These are phyloP conservation scores for Bombus superbus DNA, from an alignment of 1,140 invertebrate genomes.

Conservation along the genomic window DNA sequence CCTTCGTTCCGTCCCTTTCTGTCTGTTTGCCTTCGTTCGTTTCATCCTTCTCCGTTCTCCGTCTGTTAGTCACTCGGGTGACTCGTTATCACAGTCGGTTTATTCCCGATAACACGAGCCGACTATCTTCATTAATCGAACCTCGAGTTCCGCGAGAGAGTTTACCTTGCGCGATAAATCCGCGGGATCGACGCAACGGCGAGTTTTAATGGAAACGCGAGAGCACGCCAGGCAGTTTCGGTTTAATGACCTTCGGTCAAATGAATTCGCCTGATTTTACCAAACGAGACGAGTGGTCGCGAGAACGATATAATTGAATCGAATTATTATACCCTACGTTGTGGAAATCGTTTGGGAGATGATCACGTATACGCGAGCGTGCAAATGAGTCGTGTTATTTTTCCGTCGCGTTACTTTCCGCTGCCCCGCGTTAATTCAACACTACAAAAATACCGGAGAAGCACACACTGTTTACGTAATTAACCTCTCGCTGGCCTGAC, in stretches of 20 bases:
- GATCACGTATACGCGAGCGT: background rate
- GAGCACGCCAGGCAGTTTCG: constrained; percentile 28
- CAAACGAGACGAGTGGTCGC: background rate
- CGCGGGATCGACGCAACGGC: constrained; percentile 19
- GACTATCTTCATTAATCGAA: constrained; percentile 40
- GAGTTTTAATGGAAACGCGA: constrained; percentile 44
- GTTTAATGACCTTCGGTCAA: constrained; percentile 42
- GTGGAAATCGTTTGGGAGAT: background rate
- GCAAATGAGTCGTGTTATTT: constrained; percentile 38
- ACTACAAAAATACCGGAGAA: constrained; percentile 39
- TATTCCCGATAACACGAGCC: background rate
- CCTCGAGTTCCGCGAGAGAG: constrained; percentile 9
- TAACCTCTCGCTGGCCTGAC: constrained; percentile 20
- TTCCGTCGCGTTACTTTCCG: constrained; percentile 24
- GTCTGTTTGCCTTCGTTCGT: background rate
- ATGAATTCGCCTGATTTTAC: constrained; percentile 45
- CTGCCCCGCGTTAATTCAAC: constrained; percentile 14
- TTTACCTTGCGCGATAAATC: constrained; percentile 45
- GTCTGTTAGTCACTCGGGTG: background rate
- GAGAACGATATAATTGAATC: constrained; percentile 43
- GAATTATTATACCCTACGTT: constrained; percentile 26
- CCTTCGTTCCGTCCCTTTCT: too few species aligned
- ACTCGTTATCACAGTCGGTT: constrained; percentile 34
- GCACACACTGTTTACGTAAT: constrained; percentile 42
- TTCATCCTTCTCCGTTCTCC: too few species aligned